Conservation (phyloP, 2,113 vertebrate genomes). For the Pollachius pollachius region DNA sequence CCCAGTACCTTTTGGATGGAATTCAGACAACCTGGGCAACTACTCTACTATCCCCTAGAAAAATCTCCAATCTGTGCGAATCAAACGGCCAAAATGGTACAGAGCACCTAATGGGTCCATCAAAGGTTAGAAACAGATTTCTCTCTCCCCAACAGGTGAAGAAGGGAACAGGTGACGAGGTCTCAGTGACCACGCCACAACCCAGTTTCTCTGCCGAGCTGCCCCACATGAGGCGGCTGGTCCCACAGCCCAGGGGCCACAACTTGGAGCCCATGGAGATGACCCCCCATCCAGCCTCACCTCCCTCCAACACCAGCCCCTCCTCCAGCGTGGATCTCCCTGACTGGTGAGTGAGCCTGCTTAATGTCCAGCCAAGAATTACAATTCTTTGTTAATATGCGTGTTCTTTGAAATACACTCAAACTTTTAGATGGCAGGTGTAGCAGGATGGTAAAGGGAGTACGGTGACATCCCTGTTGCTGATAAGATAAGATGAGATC, state of each 20-base stretch:
- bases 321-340: conserved; percentile 41
- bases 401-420: no score
- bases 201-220: conserved; percentile 14
- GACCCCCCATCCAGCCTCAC: conserved; percentile 4
- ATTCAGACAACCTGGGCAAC: no score
- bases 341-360: conserved; percentile 58
- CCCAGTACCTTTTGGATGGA: no score
- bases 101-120: no score
- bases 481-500: no score
- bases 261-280: conserved; percentile 47
- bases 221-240: conserved; percentile 21
- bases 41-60: no score
- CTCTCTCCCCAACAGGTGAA: conserved; percentile 54
- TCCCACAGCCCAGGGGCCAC: conserved; percentile 23
- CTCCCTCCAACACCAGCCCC: conserved; percentile 19
- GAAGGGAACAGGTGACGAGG: conserved; percentile 42
- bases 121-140: neutral
- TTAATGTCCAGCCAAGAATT: neutral
- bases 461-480: no score
- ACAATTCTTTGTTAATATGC: no score
- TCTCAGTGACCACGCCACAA: conserved; percentile 17
- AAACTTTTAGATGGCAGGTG: no score
- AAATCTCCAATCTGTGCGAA: no score
- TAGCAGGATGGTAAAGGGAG: no score
- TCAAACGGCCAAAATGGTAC: no score